Base-by-base conservation (phyloP, 23 tunicate species). In the Clavelina lepadiformis region DNA sequence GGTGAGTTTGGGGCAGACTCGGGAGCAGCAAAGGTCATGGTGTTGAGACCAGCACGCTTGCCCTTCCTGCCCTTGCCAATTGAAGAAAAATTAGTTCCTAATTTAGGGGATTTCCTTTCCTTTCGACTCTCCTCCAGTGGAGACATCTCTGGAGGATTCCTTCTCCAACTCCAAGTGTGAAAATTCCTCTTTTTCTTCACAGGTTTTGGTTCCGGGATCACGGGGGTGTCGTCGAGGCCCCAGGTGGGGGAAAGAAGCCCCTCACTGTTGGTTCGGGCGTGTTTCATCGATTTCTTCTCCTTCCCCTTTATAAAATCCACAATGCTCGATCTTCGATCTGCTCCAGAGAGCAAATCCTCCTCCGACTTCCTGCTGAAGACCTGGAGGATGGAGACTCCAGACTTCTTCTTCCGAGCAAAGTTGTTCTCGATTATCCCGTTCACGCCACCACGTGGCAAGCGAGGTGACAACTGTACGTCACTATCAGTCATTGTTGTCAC, bases 141-240 rank as follows among this genome's bases (percentile, higher is more conserved):
- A 20, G 58, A 3, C 11, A 11, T 41, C 11, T 41, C 49, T 8
- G 72, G 58, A 2, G 72, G 34, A 28, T 25, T 67, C 3, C 72
- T 23, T 11, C 72, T 38, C 58, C 28, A 46, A 34, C 72, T 67
- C 72, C 72, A 67, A 15, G 72, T 67, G 33, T 67, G 57, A 25
- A n/a, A n/a, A n/a, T n/a, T n/a, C n/a, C n/a, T n/a, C n/a, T n/a
- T n/a, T n/a, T n/a, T n/a, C n/a, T n/a, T n/a, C n/a, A n/a, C n/a
- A n/a, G n/a, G n/a, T n/a, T n/a, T n/a, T n/a, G n/a, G n/a, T n/a
- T n/a, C n/a, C n/a, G 22, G 19, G 7, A 13, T 23, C 22, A 6
- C 7, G 23, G 24, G 6, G 15, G 22, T 28, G 38, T 46, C 60
- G 21, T 15, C 21, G 28, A 26, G 8, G 60, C 55, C 35, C 55